Conservation (phyloP, 2,797 vertebrate genomes). For the Phoeniculus purpureus region DNA sequence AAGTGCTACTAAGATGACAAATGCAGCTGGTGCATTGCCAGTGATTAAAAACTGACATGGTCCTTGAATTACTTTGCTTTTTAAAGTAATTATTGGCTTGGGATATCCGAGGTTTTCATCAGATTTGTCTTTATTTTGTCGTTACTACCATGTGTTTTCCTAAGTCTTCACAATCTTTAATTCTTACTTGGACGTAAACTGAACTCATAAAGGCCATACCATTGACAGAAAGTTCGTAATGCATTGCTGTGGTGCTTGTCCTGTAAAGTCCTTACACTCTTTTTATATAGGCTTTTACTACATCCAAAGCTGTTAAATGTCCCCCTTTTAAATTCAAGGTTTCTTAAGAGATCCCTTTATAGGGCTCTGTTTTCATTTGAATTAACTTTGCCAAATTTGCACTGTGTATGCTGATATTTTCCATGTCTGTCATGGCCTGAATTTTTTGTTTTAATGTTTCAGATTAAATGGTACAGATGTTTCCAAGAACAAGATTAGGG, state of each 20-base stretch:
- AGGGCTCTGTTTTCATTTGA: slow-evolving; percentile 23
- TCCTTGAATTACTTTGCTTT: background rate
- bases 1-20: background rate
- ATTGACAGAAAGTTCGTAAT: background rate
- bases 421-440: slow-evolving; percentile 41
- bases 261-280: background rate
- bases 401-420: slow-evolving; percentile 38
- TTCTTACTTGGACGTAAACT: background rate
- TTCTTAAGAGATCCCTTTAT: slow-evolving; percentile 26
- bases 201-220: background rate
- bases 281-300: background rate
- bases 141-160: background rate
- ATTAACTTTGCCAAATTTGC: slow-evolving; percentile 46
- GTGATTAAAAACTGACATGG: background rate
- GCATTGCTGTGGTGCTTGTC: background rate
- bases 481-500: slow-evolving; percentile 62
- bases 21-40: background rate
- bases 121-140: background rate
- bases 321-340: background rate
- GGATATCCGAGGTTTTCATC: background rate
- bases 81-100: background rate
- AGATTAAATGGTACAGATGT: slow-evolving; percentile 49
- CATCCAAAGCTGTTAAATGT: background rate
- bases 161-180: background rate
- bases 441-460: slow-evolving; percentile 58